These are phyloP conservation scores for Chunga burmeisteri DNA, from an alignment of 2,113 vertebrate genomes.

Conservation along the genomic window DNA sequence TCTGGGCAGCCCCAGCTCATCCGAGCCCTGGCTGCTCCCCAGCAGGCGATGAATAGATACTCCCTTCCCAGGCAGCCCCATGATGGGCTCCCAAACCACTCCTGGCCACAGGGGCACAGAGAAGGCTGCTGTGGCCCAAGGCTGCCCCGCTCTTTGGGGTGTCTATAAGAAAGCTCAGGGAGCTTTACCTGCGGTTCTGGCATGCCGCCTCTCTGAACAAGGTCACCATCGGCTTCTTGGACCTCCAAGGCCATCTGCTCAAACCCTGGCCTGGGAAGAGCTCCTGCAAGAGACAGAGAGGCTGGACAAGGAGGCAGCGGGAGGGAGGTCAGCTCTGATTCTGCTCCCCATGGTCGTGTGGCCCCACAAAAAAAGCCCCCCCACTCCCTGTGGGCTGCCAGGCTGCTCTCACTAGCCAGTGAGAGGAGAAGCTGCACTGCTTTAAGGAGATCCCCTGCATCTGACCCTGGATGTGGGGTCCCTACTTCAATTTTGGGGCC, in stretches of 20 bases:
- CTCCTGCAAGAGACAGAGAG: slow-evolving; percentile 48
- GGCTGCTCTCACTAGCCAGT: neutral
- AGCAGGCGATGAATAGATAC: neutral
- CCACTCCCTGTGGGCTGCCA: neutral
- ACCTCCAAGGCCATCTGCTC: slow-evolving; percentile 66
- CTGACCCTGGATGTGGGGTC: rapidly evolving
- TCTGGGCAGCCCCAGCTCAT: neutral
- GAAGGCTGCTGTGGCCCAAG: neutral
- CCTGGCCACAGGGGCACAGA: neutral
- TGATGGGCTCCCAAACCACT: neutral
- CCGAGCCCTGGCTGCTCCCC: neutral
- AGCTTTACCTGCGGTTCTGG: slow-evolving; percentile 78
- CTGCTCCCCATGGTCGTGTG: neutral
- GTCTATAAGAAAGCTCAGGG: neutral
- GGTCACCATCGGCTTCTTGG: slow-evolving; percentile 70
- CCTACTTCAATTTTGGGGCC: neutral
- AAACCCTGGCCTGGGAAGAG: slow-evolving; percentile 38
- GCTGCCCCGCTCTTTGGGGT: neutral
- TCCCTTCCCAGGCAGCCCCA: neutral
- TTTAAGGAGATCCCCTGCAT: neutral
- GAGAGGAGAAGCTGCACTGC: neutral
- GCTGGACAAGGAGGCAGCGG: neutral
- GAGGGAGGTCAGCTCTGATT: neutral
- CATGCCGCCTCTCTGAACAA: slow-evolving; percentile 69
- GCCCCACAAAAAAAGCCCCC: neutral